These are phyloP conservation scores for Coracopsis vasa DNA, from an alignment of 2,113 vertebrate species.

Conservation along the genomic window DNA sequence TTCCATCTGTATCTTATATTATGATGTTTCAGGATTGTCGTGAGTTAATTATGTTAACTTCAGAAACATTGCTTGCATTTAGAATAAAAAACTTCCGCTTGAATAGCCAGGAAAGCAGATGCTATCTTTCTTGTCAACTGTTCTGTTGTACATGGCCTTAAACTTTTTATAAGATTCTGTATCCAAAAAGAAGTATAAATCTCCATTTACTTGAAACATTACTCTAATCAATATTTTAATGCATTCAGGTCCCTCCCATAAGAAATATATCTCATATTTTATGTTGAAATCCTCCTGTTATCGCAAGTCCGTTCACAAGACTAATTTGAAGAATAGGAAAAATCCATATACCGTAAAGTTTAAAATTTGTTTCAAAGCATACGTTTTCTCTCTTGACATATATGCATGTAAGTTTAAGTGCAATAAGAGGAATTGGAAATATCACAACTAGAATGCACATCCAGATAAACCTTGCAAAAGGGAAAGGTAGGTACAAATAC, in stretches of 20 bases:
- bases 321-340: constrained; percentile 42
- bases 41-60: constrained; percentile 85
- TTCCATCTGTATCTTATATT: constrained; percentile 81
- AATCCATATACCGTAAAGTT: not conserved
- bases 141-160: constrained; percentile 77
- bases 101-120: constrained; percentile 81
- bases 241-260: not conserved
- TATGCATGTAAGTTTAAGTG: not conserved
- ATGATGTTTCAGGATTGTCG: constrained; percentile 78
- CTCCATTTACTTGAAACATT: constrained; percentile 75
- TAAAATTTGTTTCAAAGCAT: constrained; percentile 4
- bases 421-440: not conserved
- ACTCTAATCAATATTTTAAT: constrained; percentile 71
- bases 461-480: not conserved
- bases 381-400: constrained; percentile 21
- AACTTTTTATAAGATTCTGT: constrained; percentile 75
- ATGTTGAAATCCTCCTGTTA: constrained; percentile 61
- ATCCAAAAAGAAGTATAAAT: constrained; percentile 75
- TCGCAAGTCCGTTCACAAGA: constrained; percentile 34
- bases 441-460: not conserved
- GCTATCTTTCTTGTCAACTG: constrained; percentile 81
- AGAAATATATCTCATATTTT: constrained; percentile 41
- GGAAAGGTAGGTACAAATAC: not conserved
- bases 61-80: constrained; percentile 79
- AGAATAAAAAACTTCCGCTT: constrained; percentile 83